Evolutionary conservation across 2,113 vertebrate species (phyloP).

Genomic region (Trematocara macrostoma): DNA sequence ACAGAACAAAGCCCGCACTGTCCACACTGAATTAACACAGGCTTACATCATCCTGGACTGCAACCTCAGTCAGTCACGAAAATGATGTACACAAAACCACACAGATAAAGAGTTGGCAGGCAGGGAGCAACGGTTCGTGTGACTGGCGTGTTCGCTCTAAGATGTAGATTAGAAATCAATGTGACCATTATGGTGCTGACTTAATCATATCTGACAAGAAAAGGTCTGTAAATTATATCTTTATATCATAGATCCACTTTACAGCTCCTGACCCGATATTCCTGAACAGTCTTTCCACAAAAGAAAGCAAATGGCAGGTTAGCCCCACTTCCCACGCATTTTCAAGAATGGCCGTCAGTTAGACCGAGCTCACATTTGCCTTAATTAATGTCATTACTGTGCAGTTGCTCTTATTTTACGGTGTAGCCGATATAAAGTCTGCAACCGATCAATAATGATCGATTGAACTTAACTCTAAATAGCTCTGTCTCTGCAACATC

Average conservation of each 20-base stretch:
- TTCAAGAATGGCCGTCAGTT: conserved; percentile 47
- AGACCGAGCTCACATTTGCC: conserved; percentile 23
- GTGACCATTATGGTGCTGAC: background rate
- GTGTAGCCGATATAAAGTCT: conserved; percentile 22
- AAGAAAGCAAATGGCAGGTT: background rate
- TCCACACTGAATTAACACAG: conserved; percentile 71
- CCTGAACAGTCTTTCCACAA: background rate
- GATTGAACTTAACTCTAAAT: conserved; percentile 24
- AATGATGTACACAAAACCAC: conserved; percentile 66
- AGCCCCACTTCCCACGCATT: background rate
- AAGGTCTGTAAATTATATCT: background rate
- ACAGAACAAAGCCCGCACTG: conserved; percentile 68
- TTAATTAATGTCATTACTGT: conserved; percentile 49
- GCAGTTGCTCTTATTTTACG: conserved; percentile 22
- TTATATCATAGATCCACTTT: background rate
- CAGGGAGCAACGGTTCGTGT: background rate
- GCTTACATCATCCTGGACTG: conserved; percentile 69
- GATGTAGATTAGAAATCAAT: conserved; percentile 27
- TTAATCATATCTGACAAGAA: conserved; percentile 28
- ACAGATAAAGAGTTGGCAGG: conserved; percentile 42
- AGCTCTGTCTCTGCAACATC: conserved; percentile 3
- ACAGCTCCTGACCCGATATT: background rate
- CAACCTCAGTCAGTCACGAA: conserved; percentile 63
- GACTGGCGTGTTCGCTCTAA: background rate
- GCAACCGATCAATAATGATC: conserved; percentile 37